Base-by-base conservation (phyloP, 2,797 vertebrate genomes). In the Phrynocephalus guinanensis region DNA sequence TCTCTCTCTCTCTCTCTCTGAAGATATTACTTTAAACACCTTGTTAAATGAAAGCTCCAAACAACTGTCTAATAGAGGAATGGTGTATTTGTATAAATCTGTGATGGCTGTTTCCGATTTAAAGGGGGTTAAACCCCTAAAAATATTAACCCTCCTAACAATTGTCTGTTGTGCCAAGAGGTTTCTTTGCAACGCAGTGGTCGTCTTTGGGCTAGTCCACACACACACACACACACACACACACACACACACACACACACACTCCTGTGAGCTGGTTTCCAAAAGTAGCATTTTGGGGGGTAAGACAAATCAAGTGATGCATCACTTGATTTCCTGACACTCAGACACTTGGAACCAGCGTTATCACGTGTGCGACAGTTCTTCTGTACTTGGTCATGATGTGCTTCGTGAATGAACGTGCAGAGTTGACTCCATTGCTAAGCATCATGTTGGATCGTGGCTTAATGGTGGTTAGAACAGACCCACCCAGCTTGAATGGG, bases 161-260 rank as follows among this genome's bases (percentile, higher is more conserved):
- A 93, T 38, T 94, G 87, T 97, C 13, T 82, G 88, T 95, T 93
- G 96, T 97, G 96, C 95, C 78, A 95, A 95, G 75, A 96, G 71
- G 92, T 96, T 92, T 95, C 92, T 93, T 96, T 95, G 92, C 96
- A 95, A n/a, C 95, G 87, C 95, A 95, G 93, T 96, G 95, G 96
- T 94, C 95, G 94, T 76, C 78, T 88, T 56, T 38, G 13, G n/a
- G 66, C 71, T 85, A 70, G 71, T 85, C 75, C 87, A 56, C 77
- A 81, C 78, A 48, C 75, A 79, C 77, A 81, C 78, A 48, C 75
- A 79, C 38, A 38, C 38, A 38, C 38, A 38, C 38, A 38, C 38
- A 75, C 87, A 56, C n/a, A n/a, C n/a, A n/a, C n/a, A n/a, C n/a
- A n/a, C n/a, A n/a, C n/a, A n/a, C n/a, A n/a, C 77, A 81, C 78